phyloP scores from a whole-genome alignment of 2,888 invertebrate genomes.

The Listrodromus nycthemerus region DNA sequence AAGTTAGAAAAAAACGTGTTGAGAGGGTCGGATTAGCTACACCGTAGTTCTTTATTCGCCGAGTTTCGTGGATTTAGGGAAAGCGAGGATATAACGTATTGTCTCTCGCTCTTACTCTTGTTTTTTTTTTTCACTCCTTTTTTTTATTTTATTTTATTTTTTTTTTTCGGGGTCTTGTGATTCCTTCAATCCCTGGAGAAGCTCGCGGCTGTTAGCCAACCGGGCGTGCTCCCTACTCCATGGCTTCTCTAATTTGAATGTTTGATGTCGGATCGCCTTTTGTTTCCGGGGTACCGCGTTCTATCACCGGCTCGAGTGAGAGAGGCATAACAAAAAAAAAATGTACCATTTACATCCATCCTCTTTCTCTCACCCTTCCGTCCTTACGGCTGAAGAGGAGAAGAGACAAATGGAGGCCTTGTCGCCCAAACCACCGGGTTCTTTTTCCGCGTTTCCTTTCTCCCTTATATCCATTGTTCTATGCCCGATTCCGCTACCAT shows the following conservation, averaged over 20 bases:
- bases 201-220: constrained; percentile 22
- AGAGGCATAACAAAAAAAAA: constrained; percentile 65
- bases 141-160: not conserved
- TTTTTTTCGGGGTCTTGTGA: not conserved
- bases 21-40: constrained; percentile 28
- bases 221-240: constrained; percentile 43
- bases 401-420: constrained; percentile 37
- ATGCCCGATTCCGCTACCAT: constrained; percentile 75
- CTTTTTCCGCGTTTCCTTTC: constrained; percentile 70
- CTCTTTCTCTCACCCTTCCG: constrained; percentile 40
- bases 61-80: constrained; percentile 22
- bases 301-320: constrained; percentile 27
- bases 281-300: constrained; percentile 69
- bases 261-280: constrained; percentile 78
- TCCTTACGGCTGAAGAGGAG: constrained; percentile 49
- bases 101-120: not conserved
- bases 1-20: constrained; percentile 29
- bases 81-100: not conserved
- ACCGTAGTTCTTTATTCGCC: not conserved
- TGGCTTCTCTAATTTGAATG: constrained; percentile 78
- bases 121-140: not conserved
- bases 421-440: constrained; percentile 55
- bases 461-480: constrained; percentile 75
- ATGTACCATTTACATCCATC: constrained; percentile 73
- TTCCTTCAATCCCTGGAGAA: constrained; percentile 19